These are phyloP conservation scores for Watsonalla cultraria DNA, from an alignment of 2,888 invertebrate genomes.

Conservation along the genomic window DNA sequence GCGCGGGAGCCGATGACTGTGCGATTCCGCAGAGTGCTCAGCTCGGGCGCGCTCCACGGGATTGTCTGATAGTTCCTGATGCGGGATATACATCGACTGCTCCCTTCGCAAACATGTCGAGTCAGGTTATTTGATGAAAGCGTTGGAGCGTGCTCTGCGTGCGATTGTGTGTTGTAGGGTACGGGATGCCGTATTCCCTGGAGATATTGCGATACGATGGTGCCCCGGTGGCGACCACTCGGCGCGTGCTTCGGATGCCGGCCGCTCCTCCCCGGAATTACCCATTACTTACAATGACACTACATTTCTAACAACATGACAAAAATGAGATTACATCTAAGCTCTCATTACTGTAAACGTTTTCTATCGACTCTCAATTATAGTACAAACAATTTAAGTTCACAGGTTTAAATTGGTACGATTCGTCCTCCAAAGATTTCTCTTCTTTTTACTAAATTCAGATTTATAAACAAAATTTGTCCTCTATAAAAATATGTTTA, in stretches of 20 bases:
- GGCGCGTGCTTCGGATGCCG: constrained; percentile 75
- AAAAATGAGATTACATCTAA: constrained; percentile 53
- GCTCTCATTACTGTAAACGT: constrained; percentile 69
- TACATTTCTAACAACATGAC: constrained; percentile 58
- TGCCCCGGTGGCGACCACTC: constrained; percentile 45
- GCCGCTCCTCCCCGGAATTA: constrained; percentile 53
- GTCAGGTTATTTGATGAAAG: constrained; percentile 33
- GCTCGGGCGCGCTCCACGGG: constrained; percentile 19
- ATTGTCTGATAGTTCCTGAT: constrained; percentile 29
- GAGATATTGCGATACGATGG: constrained; percentile 72
- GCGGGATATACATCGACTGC: constrained; percentile 42
- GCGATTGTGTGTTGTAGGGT: constrained; percentile 30
- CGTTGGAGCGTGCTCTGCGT: constrained; percentile 37
- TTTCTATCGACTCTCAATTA: constrained; percentile 58
- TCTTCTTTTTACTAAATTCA: constrained; percentile 9
- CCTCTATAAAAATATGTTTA: not conserved
- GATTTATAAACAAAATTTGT: not conserved
- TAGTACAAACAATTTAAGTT: constrained; percentile 59
- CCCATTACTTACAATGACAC: constrained; percentile 73
- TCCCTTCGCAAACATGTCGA: constrained; percentile 22
- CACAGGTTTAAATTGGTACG: constrained; percentile 42
- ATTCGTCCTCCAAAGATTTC: constrained; percentile 10
- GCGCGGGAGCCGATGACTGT: constrained; percentile 67
- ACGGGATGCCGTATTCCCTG: constrained; percentile 43
- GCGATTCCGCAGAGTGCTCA: constrained; percentile 45